These are phyloP conservation scores for Microcebus tavaratra DNA, from an alignment of 2,113 vertebrate genomes.

Conservation along the genomic window DNA sequence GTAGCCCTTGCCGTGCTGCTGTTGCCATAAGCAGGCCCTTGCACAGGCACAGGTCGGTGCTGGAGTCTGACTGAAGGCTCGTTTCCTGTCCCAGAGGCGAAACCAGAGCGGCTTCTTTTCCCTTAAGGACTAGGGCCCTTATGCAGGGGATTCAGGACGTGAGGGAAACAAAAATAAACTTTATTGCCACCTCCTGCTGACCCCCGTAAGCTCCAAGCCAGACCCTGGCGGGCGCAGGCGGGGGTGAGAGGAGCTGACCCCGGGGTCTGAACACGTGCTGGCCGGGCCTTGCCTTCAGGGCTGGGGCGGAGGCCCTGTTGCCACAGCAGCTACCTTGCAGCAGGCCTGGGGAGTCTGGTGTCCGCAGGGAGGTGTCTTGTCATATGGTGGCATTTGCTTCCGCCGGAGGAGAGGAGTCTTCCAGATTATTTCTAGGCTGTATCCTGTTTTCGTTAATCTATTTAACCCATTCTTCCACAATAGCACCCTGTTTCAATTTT, in stretches of 20 bases:
- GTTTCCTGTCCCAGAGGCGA: not conserved
- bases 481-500: not conserved
- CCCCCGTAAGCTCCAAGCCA: too few species aligned
- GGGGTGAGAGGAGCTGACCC: not conserved
- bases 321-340: not conserved
- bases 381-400: not conserved
- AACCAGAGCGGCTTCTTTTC: not conserved
- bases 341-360: not conserved
- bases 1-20: not conserved
- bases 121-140: not conserved
- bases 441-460: not conserved
- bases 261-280: not conserved
- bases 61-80: not conserved
- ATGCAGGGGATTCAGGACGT: too few species aligned
- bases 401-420: not conserved
- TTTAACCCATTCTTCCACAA: not conserved
- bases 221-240: not conserved
- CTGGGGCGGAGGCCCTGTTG: not conserved
- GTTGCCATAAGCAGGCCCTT: too few species aligned
- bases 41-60: not conserved
- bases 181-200: not conserved
- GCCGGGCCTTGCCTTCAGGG: not conserved
- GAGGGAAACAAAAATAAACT: not conserved
- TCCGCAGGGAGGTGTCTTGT: not conserved
- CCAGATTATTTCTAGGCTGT: not conserved